Percentiles rank a stretch among this genome's conserved stretches.
Conservation (phyloP, 2,113 vertebrate species). For the Nyctereutes procyonoides region DNA sequence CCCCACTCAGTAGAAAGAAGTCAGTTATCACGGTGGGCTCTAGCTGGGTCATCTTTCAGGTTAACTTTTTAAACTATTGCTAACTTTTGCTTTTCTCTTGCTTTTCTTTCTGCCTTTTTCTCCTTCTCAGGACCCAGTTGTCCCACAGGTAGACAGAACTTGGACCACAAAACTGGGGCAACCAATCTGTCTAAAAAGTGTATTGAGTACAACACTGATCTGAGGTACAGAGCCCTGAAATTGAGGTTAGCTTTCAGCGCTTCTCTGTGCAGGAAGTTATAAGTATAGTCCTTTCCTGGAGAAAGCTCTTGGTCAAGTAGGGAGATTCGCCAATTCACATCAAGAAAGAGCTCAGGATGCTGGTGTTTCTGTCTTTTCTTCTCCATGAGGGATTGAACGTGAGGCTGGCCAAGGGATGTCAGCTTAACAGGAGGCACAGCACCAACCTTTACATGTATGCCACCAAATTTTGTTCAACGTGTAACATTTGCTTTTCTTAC, state of each 20-base stretch:
- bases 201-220: not conserved
- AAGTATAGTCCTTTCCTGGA: not conserved
- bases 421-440: not conserved
- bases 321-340: not conserved
- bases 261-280: not conserved
- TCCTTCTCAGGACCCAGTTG: not conserved
- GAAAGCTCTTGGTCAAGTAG: not conserved
- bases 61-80: not conserved
- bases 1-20: not conserved
- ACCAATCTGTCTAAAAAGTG: not conserved
- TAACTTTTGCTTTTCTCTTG: not conserved
- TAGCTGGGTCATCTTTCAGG: not conserved
- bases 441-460: not conserved
- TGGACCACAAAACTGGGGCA: not conserved
- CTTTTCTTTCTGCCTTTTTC: not conserved
- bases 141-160: not conserved
- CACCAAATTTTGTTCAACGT: not conserved
- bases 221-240: no score
- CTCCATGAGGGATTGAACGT: not conserved
- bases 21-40: not conserved
- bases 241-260: not conserved
- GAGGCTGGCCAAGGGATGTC: not conserved
- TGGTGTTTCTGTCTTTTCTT: not conserved
- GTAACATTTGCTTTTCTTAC: not conserved
- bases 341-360: not conserved